Conservation (phyloP, 2,797 vertebrate genomes). For the Gobio occitaniae region DNA sequence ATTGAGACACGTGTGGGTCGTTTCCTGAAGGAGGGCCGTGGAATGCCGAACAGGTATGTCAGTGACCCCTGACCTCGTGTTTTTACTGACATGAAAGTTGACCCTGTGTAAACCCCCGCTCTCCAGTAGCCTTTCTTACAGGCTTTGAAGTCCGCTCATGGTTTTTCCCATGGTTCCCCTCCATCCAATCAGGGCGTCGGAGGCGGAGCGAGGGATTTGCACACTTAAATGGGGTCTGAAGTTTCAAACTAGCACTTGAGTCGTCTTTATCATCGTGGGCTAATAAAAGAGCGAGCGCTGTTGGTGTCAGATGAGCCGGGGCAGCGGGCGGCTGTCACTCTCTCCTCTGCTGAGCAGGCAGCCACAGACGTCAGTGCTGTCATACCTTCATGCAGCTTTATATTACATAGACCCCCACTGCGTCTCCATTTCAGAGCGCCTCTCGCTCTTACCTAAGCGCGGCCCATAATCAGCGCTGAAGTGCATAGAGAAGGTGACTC, state of each 20-base stretch:
- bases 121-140: conserved; percentile 72
- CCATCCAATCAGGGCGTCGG: conserved; percentile 58
- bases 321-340: conserved; percentile 69
- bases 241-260: conserved; percentile 51
- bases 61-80: conserved; percentile 72
- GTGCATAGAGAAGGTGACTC: conserved; percentile 43
- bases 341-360: conserved; percentile 74
- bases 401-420: conserved; percentile 60
- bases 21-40: conserved; percentile 74
- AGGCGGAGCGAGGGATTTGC: conserved; percentile 62
- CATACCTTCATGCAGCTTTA: conserved; percentile 38
- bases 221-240: conserved; percentile 48
- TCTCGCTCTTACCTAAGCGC: conserved; percentile 51
- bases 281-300: conserved; percentile 42
- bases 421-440: conserved; percentile 65
- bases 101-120: conserved; percentile 67
- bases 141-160: conserved; percentile 74
- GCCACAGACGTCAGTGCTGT: conserved; percentile 58
- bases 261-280: conserved; percentile 51
- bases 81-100: conserved; percentile 77
- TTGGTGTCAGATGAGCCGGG: conserved; percentile 70
- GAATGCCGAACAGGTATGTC: conserved; percentile 77
- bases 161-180: conserved; percentile 70
- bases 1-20: conserved; percentile 78
- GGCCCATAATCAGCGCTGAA: conserved; percentile 33